Conservation (phyloP, 2,888 invertebrate genomes). For the Dione vanillae region DNA sequence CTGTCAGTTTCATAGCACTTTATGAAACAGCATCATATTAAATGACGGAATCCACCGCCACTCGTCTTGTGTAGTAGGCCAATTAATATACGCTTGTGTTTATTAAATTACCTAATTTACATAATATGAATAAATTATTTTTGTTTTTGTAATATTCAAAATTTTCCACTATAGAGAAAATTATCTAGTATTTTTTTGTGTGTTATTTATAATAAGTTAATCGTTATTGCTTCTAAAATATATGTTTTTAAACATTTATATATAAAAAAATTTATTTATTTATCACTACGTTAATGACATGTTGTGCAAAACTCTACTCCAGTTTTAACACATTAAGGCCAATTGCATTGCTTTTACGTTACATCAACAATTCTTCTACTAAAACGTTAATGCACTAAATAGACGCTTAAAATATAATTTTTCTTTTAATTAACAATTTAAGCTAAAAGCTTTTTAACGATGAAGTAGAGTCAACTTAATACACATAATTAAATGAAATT, state of each 20-base stretch:
- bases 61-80: constrained; percentile 49
- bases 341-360: too few relatives aligned
- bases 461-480: constrained; percentile 19
- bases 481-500: constrained; percentile 19
- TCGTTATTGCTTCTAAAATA: too few relatives aligned
- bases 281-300: too few relatives aligned
- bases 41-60: constrained; percentile 47
- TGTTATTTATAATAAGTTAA: too few relatives aligned
- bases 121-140: too few relatives aligned
- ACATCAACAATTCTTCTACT: too few relatives aligned
- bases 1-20: constrained; percentile 56
- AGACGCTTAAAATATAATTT: neutral
- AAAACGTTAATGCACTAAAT: too few relatives aligned
- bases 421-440: constrained; percentile 13
- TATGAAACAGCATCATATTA: constrained; percentile 53
- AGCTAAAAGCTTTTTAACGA: constrained; percentile 25
- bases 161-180: neutral
- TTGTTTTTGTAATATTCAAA: neutral
- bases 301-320: too few relatives aligned
- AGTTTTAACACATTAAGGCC: too few relatives aligned
- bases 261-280: too few relatives aligned
- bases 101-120: constrained; percentile 41
- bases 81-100: constrained; percentile 54
- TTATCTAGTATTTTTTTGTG: too few relatives aligned
- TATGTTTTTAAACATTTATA: too few relatives aligned